Evolutionary conservation across 2,888 invertebrate genomes (phyloP).

Genomic region (Spodoptera littoralis): DNA sequence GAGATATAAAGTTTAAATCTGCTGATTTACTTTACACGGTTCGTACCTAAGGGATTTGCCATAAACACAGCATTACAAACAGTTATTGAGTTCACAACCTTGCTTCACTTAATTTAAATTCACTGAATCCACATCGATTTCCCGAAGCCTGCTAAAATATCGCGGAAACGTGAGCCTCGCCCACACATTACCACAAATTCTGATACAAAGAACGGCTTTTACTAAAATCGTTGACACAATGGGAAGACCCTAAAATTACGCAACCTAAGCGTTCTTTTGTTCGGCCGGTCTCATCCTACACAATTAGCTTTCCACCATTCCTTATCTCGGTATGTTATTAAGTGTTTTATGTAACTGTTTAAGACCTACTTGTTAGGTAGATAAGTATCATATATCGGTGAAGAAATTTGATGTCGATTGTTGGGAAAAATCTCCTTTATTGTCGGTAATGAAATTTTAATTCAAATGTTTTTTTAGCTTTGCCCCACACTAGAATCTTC

Average conservation of each 20-base stretch:
- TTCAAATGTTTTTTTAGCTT: too few relatives aligned
- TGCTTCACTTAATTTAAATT: background rate
- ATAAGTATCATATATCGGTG: slow-evolving; percentile 44
- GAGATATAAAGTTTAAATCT: too few relatives aligned
- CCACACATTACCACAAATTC: slow-evolving; percentile 19
- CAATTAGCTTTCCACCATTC: slow-evolving; percentile 51
- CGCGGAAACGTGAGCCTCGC: slow-evolving; percentile 14
- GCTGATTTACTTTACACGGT: too few relatives aligned
- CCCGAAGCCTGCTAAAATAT: background rate
- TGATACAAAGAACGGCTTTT: slow-evolving; percentile 31
- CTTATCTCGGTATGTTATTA: slow-evolving; percentile 52
- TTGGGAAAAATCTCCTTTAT: slow-evolving; percentile 19
- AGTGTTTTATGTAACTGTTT: slow-evolving; percentile 52
- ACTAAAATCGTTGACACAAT: slow-evolving; percentile 49
- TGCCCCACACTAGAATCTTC: too few relatives aligned
- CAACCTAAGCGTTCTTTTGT: slow-evolving; percentile 58
- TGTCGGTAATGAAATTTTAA: too few relatives aligned
- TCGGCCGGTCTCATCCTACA: slow-evolving; percentile 42
- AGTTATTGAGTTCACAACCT: too few relatives aligned
- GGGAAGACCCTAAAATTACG: slow-evolving; percentile 41
- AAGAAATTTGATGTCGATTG: slow-evolving; percentile 27
- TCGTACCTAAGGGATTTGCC: too few relatives aligned
- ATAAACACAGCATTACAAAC: too few relatives aligned
- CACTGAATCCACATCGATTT: background rate
- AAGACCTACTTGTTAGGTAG: slow-evolving; percentile 33